These are phyloP conservation scores for Pseudotriccus pelzelni DNA, from an alignment of 2,797 vertebrate species.

Conservation along the genomic window DNA sequence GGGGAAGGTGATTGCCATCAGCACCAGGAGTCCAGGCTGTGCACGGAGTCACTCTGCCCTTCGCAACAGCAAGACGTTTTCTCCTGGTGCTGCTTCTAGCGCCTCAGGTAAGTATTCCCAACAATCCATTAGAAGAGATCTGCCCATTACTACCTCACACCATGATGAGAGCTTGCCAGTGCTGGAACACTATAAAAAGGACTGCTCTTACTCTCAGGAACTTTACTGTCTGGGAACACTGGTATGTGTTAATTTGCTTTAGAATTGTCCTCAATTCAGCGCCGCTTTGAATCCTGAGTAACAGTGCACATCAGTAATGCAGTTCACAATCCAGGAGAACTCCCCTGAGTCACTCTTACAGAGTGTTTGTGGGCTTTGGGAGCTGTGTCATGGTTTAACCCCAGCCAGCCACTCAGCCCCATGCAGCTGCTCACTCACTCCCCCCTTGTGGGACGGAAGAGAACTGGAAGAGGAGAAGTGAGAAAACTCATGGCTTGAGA, in stretches of 20 bases:
- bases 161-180: fast-evolving
- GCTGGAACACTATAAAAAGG: neutral
- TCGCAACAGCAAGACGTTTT: constrained; percentile 83
- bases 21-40: constrained; percentile 87
- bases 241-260: neutral
- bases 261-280: neutral
- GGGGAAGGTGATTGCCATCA: constrained; percentile 82
- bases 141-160: neutral
- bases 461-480: neutral
- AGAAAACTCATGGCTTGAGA: too few species aligned
- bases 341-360: neutral
- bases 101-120: constrained; percentile 77
- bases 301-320: neutral
- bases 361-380: neutral
- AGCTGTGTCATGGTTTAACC: neutral
- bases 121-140: neutral
- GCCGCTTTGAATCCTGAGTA: neutral
- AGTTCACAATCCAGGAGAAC: neutral
- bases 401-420: neutral
- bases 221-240: neutral
- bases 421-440: neutral
- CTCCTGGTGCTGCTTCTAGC: constrained; percentile 71
- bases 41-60: constrained; percentile 83
- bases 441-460: neutral
- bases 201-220: neutral